Base-by-base conservation (phyloP, 2,113 vertebrate species). In the Maccullochella peelii region DNA sequence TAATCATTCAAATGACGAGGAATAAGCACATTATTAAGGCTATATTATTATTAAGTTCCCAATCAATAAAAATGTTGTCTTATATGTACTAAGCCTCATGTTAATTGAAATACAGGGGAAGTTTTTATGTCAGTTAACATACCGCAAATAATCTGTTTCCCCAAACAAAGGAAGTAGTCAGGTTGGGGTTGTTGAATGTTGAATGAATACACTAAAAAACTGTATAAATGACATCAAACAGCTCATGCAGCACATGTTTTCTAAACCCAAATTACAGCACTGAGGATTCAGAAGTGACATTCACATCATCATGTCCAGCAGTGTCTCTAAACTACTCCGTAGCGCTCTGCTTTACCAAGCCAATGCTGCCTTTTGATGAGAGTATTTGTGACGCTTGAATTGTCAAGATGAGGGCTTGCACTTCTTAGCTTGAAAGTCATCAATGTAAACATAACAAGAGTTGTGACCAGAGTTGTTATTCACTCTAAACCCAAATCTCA, bases 301-400 rank as follows among this genome's bases (percentile, higher is more conserved):
- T 69, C 70, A 63, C 58, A 59, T 67, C 12, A 50, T 66, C 20
- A 25, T 55, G 14, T 36, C 44, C 36, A 36, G 25, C 61, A 42
- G 75, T 30, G 63, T 69, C 54, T 44, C 44, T 20, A 0, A 50
- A 30, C 42, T 15, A 33, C 25, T 8, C 33, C n/a, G 36, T 38
- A 49, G 36, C 77, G 4, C 59, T 73, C 61, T 15, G 52, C 62
- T 73, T 40, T n/a, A 42, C 75, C 62, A 27, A 72, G 36, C 27
- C 27, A 8, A 11, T 0, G 47, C 71, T 30, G 63, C 49, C 58
- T 44, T 82, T 20, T 36, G 71, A 72, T 27, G 47, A 77, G 62
- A 40, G 55, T 71, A 83, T 76, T 62, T 10, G 71, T 16, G 38
- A 63, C 42, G 73, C 79, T 76, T 2, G 27, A 73, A 38, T 55